phyloP scores from a whole-genome alignment of 2,888 invertebrate genomes.

The Aphidius colemani region DNA sequence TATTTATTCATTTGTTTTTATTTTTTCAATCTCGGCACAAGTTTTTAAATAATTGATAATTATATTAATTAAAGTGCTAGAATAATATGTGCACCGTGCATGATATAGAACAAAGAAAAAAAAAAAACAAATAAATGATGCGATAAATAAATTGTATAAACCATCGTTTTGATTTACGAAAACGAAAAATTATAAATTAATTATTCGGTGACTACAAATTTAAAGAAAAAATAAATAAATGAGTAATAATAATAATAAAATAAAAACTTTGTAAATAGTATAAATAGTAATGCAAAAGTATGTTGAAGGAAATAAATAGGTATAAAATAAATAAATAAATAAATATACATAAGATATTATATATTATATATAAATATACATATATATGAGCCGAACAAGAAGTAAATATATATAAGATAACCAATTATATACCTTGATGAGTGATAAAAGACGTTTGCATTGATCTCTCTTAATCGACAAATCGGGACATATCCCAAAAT shows the following conservation, averaged over 20 bases:
- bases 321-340: constrained; percentile 49
- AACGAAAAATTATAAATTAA: constrained; percentile 21
- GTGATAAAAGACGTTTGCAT: constrained; percentile 53
- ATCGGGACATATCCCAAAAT: constrained; percentile 14
- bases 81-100: constrained; percentile 30
- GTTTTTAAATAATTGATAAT: neutral
- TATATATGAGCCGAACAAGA: constrained; percentile 39
- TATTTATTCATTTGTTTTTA: neutral
- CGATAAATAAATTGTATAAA: constrained; percentile 15
- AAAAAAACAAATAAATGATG: constrained; percentile 31
- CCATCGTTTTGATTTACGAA: constrained; percentile 25
- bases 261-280: constrained; percentile 22
- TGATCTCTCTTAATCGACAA: constrained; percentile 47
- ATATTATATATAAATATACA: constrained; percentile 47
- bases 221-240: constrained; percentile 38
- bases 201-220: constrained; percentile 47
- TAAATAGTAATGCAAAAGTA: constrained; percentile 37
- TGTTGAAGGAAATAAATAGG: constrained; percentile 14
- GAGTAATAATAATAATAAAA: constrained; percentile 15
- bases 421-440: constrained; percentile 58
- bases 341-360: constrained; percentile 59
- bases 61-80: neutral
- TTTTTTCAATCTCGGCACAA: neutral
- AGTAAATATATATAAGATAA: constrained; percentile 45
- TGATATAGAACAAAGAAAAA: constrained; percentile 30